These are phyloP conservation scores for Dysdera silvatica DNA, from an alignment of 1,140 invertebrate species.

Conservation along the genomic window DNA sequence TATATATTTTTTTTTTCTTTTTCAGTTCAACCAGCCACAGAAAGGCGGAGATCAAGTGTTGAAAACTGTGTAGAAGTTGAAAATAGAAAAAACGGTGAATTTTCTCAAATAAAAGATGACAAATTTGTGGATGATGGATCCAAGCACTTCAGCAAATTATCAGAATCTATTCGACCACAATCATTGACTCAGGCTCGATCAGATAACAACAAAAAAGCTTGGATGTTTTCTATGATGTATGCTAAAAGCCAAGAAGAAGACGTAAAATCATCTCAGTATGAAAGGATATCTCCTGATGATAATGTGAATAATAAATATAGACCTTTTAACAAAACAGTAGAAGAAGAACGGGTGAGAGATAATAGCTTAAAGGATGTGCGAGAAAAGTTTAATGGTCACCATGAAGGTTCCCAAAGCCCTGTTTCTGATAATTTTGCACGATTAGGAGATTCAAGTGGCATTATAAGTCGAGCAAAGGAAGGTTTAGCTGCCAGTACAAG, in stretches of 20 bases:
- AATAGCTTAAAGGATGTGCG: conserved; percentile 32
- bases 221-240: conserved; percentile 52
- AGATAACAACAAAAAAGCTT: conserved; percentile 53
- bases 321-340: not conserved
- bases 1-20: conserved; percentile 4
- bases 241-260: conserved; percentile 26
- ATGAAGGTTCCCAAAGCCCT: not conserved
- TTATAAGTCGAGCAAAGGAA: conserved; percentile 88
- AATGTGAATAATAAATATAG: conserved; percentile 20
- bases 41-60: conserved; percentile 5
- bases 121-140: not conserved
- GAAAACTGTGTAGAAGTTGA: conserved; percentile 36
- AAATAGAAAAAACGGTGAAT: conserved; percentile 36
- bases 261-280: not conserved
- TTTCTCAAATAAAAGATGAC: conserved; percentile 37
- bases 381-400: conserved; percentile 28
- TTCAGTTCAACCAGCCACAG: conserved; percentile 13
- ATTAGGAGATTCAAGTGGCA: conserved; percentile 59
- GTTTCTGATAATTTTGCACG: too few species aligned
- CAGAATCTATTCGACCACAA: not conserved
- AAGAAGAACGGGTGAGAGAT: conserved; percentile 10
- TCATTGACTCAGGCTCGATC: not conserved
- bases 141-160: not conserved
- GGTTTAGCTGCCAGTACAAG: conserved; percentile 49
- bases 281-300: not conserved